These are phyloP conservation scores for Vireo altiloquus DNA, from an alignment of 2,113 vertebrate genomes.

Conservation along the genomic window DNA sequence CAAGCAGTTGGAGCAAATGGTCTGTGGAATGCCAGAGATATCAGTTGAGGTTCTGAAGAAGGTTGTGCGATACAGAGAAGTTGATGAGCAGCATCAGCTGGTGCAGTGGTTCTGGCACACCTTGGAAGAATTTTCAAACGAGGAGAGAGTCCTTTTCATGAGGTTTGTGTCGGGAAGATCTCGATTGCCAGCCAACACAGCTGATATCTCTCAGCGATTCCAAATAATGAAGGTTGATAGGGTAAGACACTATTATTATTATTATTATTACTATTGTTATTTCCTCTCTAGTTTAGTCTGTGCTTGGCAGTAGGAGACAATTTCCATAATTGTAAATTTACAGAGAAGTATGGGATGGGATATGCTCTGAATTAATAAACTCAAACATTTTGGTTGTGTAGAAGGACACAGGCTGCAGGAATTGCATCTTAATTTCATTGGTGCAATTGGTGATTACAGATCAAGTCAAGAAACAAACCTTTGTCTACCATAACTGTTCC, in stretches of 20 bases:
- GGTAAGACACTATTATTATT: conserved; percentile 66
- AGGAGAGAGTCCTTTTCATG: conserved; percentile 87
- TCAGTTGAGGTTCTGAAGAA: conserved; percentile 85
- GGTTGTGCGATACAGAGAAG: conserved; percentile 84
- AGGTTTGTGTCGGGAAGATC: conserved; percentile 84
- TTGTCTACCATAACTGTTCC: neutral
- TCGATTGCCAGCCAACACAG: conserved; percentile 83
- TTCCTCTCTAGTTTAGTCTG: neutral
- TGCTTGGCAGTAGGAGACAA: neutral
- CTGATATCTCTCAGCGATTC: conserved; percentile 86
- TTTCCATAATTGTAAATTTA: neutral
- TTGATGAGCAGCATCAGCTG: conserved; percentile 84
- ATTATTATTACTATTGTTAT: no score
- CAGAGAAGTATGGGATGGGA: neutral
- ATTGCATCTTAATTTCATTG: neutral
- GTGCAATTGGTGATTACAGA: neutral
- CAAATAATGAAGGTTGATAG: conserved; percentile 89
- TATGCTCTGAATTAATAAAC: neutral
- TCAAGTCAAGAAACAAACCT: neutral
- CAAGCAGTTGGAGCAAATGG: conserved; percentile 84
- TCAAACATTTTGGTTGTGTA: neutral
- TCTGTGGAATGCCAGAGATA: conserved; percentile 86
- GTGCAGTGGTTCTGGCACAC: conserved; percentile 88
- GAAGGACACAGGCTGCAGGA: neutral
- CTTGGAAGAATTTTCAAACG: conserved; percentile 83